A percentile compares a stretch with the other conserved stretches of the same genome.
These are phyloP conservation scores for Ennomos fuscantarius DNA, from an alignment of 2,888 invertebrate genomes.

Conservation along the genomic window DNA sequence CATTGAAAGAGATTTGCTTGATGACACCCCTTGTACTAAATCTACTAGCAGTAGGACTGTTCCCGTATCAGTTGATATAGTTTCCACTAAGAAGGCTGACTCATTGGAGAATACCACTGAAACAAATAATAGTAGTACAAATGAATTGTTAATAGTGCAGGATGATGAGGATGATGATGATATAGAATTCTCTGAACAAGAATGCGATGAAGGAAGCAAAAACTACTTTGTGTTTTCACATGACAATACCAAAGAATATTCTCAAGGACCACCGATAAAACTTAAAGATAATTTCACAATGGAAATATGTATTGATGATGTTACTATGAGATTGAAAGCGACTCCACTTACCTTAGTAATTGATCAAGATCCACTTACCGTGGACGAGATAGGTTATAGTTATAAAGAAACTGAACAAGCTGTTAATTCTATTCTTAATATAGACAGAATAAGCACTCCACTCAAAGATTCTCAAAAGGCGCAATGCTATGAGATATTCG, in stretches of 20 bases:
- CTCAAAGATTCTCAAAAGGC: slow-evolving; percentile 63
- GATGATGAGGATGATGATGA: slow-evolving; percentile 62
- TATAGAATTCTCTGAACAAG: slow-evolving; percentile 63
- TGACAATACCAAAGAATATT: slow-evolving; percentile 52
- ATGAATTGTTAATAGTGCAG: slow-evolving; percentile 52
- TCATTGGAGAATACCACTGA: slow-evolving; percentile 43
- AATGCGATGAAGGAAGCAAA: slow-evolving; percentile 63
- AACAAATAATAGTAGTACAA: slow-evolving; percentile 41
- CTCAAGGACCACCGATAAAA: slow-evolving; percentile 46
- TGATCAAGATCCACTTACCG: slow-evolving; percentile 52
- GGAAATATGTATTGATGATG: slow-evolving; percentile 76
- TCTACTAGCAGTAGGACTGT: slow-evolving; percentile 27
- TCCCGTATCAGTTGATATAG: slow-evolving; percentile 28
- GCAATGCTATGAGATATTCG: slow-evolving; percentile 74
- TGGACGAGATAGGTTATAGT: slow-evolving; percentile 47
- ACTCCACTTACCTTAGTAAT: slow-evolving; percentile 57
- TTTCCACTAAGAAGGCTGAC: slow-evolving; percentile 38
- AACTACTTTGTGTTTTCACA: slow-evolving; percentile 61
- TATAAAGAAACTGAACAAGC: slow-evolving; percentile 69
- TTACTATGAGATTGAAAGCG: slow-evolving; percentile 67
- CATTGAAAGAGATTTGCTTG: slow-evolving; percentile 75
- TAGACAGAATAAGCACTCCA: slow-evolving; percentile 71
- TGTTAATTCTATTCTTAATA: slow-evolving; percentile 66
- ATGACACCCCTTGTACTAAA: slow-evolving; percentile 51
- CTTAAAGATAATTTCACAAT: slow-evolving; percentile 75